Conservation (phyloP, 1,140 invertebrate species). For the Uloborus diversus region DNA sequence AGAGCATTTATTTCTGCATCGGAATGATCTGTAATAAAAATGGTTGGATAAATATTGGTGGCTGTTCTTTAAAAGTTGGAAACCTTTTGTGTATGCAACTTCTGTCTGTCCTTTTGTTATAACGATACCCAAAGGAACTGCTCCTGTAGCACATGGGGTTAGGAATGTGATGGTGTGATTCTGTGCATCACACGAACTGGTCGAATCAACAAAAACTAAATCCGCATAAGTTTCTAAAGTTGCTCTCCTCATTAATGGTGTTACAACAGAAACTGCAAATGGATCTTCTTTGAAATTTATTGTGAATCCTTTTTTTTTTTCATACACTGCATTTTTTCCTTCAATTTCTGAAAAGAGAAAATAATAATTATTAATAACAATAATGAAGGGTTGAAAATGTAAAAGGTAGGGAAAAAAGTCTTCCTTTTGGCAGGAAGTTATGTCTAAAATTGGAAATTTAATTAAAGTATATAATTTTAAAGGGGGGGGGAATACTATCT, state of each 20-base stretch:
- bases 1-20: neutral
- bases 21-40: conserved; percentile 1
- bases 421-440: too few species aligned
- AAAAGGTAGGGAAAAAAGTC: too few species aligned
- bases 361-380: neutral
- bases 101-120: conserved; percentile 22
- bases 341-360: conserved; percentile 5
- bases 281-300: neutral
- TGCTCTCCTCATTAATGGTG: neutral
- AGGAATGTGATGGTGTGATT: conserved; percentile 13
- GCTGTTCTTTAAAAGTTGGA: neutral
- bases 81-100: neutral
- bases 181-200: conserved; percentile 1
- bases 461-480: neutral
- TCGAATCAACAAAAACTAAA: neutral
- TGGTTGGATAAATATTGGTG: neutral
- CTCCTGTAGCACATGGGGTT: conserved; percentile 12
- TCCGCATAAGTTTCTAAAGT: neutral
- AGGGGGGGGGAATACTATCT: neutral
- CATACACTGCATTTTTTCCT: neutral
- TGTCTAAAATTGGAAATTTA: neutral
- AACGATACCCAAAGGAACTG: neutral
- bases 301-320: neutral
- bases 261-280: conserved; percentile 1
- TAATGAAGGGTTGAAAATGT: neutral